phyloP scores from a whole-genome alignment of 1,140 invertebrate genomes.

The Cyphomyrmex costatus region DNA sequence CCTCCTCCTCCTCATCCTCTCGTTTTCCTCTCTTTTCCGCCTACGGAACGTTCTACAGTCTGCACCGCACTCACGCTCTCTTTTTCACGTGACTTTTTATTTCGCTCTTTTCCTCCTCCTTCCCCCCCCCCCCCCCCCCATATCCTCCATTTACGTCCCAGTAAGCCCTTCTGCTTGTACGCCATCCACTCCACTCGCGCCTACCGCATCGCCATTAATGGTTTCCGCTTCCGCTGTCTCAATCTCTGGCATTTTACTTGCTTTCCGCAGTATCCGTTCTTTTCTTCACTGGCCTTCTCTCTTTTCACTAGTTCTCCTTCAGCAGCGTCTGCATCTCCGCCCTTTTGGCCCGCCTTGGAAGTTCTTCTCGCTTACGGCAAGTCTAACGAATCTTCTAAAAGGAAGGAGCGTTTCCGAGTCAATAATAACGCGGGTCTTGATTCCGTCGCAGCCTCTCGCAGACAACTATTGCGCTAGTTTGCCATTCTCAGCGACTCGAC shows the following conservation, averaged over 20 bases:
- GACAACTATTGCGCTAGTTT: conserved; percentile 25
- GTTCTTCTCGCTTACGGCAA: not conserved
- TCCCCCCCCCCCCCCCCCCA: not conserved
- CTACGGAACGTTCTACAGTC: conserved; percentile 42
- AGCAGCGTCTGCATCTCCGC: not conserved
- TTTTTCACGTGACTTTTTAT: conserved; percentile 37
- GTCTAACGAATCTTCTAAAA: conserved; percentile 26
- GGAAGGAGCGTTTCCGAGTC: not conserved
- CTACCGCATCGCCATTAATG: conserved; percentile 75
- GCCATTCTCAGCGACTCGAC: not conserved
- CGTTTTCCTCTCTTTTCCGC: not conserved
- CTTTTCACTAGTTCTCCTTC: not conserved
- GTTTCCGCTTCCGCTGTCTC: conserved; percentile 76
- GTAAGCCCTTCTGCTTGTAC: conserved; percentile 26
- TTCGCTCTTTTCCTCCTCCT: conserved; percentile 5
- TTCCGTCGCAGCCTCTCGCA: conserved; percentile 9
- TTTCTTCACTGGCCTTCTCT: conserved; percentile 26
- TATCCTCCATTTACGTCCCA: conserved; percentile 59
- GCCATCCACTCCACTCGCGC: conserved; percentile 69
- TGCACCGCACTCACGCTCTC: conserved; percentile 50
- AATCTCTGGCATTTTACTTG: conserved; percentile 74
- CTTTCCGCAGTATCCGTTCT: conserved; percentile 62
- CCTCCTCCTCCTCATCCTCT: not conserved
- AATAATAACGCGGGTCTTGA: conserved; percentile 25
- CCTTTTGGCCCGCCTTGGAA: not conserved